A percentile compares a stretch with the other conserved stretches of the same genome.
Evolutionary conservation across 2,113 vertebrate species (phyloP).

Genomic region (Plecotus auritus): DNA sequence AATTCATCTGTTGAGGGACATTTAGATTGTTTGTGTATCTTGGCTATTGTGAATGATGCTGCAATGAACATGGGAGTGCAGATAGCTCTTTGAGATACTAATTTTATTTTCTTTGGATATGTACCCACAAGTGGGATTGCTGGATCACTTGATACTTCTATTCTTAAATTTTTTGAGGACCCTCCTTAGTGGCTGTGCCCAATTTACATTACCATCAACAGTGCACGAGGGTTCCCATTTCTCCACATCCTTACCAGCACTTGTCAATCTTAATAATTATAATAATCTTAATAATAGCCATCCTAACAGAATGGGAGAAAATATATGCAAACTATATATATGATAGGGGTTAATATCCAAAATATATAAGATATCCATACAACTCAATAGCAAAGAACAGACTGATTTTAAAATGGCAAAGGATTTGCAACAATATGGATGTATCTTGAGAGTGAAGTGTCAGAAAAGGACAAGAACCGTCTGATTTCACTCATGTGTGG

Average conservation of each 20-base stretch:
- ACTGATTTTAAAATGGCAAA: neutral
- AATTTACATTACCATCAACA: neutral
- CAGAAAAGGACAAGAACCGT: neutral
- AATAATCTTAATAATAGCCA: neutral
- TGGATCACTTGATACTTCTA: no score
- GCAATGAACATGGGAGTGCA: neutral
- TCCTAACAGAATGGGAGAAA: neutral
- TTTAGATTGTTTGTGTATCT: neutral
- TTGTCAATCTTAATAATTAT: neutral
- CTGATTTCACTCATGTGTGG: neutral
- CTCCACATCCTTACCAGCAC: neutral
- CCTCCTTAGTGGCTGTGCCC: neutral
- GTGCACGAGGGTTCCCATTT: neutral
- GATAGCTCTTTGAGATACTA: neutral
- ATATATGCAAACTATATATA: neutral
- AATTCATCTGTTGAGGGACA: neutral
- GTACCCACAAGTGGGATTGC: neutral
- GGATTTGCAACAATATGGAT: neutral
- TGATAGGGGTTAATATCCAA: neutral
- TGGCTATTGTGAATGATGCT: neutral
- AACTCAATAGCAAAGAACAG: neutral
- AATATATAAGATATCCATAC: neutral
- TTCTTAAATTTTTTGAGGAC: neutral
- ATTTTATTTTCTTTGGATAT: neutral
- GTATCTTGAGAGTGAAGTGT: neutral